phyloP scores from a whole-genome alignment of 2,797 vertebrate genomes.

The Typhlichthys subterraneus region DNA sequence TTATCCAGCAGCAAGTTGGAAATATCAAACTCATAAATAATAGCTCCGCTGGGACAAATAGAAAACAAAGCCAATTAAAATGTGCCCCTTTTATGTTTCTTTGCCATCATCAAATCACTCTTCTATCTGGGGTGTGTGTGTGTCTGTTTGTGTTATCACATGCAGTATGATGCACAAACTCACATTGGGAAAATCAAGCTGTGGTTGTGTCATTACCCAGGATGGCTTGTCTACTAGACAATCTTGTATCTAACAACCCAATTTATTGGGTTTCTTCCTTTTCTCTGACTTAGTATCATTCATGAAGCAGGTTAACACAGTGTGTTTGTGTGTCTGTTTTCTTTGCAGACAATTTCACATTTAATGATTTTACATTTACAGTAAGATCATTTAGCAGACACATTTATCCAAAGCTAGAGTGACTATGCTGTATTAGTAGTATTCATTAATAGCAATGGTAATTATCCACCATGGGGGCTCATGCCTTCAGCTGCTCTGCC shows the following conservation, averaged over 20 bases:
- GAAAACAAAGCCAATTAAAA: conserved; percentile 80
- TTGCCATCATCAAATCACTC: conserved; percentile 27
- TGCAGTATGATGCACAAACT: no score
- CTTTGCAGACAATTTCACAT: conserved; percentile 58
- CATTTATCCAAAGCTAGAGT: no score
- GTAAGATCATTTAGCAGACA: no score
- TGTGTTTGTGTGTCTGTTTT: conserved; percentile 15
- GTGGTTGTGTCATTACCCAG: conserved; percentile 15
- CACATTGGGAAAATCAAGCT: no score
- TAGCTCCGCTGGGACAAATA: conserved; percentile 72
- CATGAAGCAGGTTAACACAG: conserved; percentile 43
- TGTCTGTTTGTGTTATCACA: no score
- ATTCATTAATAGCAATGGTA: no score
- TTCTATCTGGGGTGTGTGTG: conserved; percentile 9
- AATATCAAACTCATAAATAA: conserved; percentile 83
- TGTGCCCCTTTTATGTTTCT: conserved; percentile 34
- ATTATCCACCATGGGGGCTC: no score
- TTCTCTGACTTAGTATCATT: conserved; percentile 29
- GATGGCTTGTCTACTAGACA: conserved; percentile 26
- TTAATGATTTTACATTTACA: conserved; percentile 7
- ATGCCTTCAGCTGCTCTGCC: no score
- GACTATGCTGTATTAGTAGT: no score
- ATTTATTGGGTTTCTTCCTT: conserved; percentile 7
- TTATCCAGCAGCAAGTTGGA: conserved; percentile 55
- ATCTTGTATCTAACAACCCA: conserved; percentile 27